Conservation (phyloP, 2,888 invertebrate species). For the Osedax fenrisi region DNA sequence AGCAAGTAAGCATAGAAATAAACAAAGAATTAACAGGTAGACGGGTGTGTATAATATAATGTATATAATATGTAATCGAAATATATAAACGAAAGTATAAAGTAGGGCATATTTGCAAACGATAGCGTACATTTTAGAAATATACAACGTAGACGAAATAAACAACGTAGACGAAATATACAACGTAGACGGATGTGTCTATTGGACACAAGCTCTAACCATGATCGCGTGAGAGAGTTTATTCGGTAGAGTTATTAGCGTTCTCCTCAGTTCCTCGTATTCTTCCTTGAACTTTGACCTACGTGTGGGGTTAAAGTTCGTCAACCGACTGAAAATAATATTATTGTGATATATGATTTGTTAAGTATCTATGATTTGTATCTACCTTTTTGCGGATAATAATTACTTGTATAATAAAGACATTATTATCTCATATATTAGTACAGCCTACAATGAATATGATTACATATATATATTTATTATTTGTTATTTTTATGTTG, state of each 20-base stretch:
- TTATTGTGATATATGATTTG: background rate
- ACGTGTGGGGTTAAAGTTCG: too few relatives aligned
- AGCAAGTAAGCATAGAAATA: too few relatives aligned
- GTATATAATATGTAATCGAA: too few relatives aligned
- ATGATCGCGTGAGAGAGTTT: background rate
- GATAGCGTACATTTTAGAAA: too few relatives aligned
- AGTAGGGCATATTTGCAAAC: too few relatives aligned
- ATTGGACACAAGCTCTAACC: background rate
- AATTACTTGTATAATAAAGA: background rate
- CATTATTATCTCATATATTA: background rate
- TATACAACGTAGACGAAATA: too few relatives aligned
- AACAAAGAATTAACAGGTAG: too few relatives aligned
- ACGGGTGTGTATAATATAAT: too few relatives aligned
- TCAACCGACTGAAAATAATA: background rate
- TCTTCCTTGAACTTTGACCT: background rate
- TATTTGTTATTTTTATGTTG: background rate
- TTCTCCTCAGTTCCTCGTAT: background rate
- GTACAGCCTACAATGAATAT: background rate
- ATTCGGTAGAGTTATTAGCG: background rate
- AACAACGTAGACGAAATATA: too few relatives aligned
- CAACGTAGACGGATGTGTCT: background rate
- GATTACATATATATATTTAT: background rate
- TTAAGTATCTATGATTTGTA: background rate
- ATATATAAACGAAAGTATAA: too few relatives aligned
- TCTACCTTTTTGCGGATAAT: background rate